Evolutionary conservation across 1,140 invertebrate genomes (phyloP).

Genomic region (Penaeus vannamei): DNA sequence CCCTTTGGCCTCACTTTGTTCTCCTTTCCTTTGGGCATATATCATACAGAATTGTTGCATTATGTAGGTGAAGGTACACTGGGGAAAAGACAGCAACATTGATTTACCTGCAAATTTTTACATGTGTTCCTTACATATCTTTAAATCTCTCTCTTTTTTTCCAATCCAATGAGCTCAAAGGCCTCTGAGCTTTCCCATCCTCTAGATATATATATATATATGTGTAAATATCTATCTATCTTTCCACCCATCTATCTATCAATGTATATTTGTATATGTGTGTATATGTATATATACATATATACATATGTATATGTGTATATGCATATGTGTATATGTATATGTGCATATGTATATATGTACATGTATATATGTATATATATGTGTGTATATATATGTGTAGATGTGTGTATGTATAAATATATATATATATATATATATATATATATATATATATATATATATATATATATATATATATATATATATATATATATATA

Average conservation of each 20-base stretch:
- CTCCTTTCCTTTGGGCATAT: too few species aligned
- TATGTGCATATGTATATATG: not conserved
- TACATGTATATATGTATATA: not conserved
- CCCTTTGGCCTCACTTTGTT: too few species aligned
- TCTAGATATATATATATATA: constrained; percentile 2
- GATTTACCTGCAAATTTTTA: too few species aligned
- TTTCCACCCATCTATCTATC: too few species aligned
- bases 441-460: not conserved
- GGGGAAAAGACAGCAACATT: too few species aligned
- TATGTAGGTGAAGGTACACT: too few species aligned
- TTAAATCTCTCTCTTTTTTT: too few species aligned
- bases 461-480: not conserved
- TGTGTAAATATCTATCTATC: too few species aligned
- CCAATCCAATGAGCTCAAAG: too few species aligned
- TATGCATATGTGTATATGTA: constrained; percentile 8
- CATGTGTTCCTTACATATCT: too few species aligned
- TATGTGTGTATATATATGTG: not conserved
- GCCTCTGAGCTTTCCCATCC: not conserved
- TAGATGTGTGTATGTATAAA: not conserved
- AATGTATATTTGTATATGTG: not conserved
- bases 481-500: too few species aligned
- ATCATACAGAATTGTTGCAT: too few species aligned
- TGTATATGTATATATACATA: constrained; percentile 1
- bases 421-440: constrained; percentile 16
- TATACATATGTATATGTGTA: constrained; percentile 2